These are phyloP conservation scores for Ciconia stormi DNA, from an alignment of 2,113 vertebrate species.

Conservation along the genomic window DNA sequence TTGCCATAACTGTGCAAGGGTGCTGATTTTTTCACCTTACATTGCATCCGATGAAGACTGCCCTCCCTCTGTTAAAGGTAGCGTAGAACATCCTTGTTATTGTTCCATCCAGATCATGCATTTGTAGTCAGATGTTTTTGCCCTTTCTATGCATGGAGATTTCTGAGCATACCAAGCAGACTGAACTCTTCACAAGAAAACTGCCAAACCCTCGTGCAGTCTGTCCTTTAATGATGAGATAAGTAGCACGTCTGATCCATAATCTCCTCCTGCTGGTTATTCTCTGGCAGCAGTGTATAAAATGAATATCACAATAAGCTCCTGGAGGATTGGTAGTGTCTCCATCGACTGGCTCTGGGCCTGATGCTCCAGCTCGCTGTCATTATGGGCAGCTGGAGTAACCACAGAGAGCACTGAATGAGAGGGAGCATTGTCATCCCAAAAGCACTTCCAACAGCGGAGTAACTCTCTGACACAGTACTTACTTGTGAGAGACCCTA, in stretches of 20 bases:
- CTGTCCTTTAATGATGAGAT: background rate
- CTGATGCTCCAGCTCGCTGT: background rate
- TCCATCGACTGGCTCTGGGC: background rate
- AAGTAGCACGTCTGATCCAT: background rate
- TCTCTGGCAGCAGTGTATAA: background rate
- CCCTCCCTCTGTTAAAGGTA: background rate
- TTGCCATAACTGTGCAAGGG: background rate
- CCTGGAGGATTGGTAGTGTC: background rate
- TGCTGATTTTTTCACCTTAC: background rate
- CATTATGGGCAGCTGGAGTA: background rate
- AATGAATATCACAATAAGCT: background rate
- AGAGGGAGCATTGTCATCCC: background rate
- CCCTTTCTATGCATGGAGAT: background rate
- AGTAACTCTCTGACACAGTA: background rate
- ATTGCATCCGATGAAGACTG: fast-evolving
- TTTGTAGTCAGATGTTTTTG: background rate
- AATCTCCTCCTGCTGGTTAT: background rate
- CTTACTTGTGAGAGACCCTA: background rate
- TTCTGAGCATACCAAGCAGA: background rate
- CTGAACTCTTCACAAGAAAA: background rate
- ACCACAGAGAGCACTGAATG: background rate
- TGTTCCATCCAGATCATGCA: background rate
- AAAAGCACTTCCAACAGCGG: background rate
- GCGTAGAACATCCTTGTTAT: background rate
- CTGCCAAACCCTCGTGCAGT: background rate